Evolutionary conservation across 2,888 invertebrate species (phyloP).

Genomic region (Stramonita haemastoma): DNA sequence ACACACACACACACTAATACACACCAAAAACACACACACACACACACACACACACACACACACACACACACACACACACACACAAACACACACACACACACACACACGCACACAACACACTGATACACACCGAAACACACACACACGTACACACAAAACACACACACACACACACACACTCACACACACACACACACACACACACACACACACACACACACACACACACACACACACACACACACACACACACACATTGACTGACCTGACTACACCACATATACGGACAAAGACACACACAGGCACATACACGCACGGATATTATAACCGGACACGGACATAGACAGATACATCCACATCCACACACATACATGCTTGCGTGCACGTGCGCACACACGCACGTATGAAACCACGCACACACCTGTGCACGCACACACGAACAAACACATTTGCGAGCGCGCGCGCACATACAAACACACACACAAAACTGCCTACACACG

Average conservation of each 20-base stretch:
- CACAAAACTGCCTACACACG: not conserved
- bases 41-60: constrained; percentile 13
- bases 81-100: not conserved
- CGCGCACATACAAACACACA: not conserved
- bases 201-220: not conserved
- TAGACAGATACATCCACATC: not conserved
- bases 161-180: not conserved
- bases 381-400: not conserved
- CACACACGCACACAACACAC: not conserved
- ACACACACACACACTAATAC: not conserved
- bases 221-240: not conserved
- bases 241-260: not conserved
- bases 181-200: constrained; percentile 27
- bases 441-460: not conserved
- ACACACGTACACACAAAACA: not conserved
- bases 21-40: not conserved
- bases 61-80: not conserved
- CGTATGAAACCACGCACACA: not conserved
- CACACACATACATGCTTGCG: not conserved
- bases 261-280: not conserved
- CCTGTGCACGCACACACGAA: not conserved
- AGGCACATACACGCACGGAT: not conserved
- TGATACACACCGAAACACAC: not conserved
- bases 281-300: not conserved
- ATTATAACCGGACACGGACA: not conserved